phyloP scores from a whole-genome alignment of 2,797 vertebrate genomes.

The Pseudotriccus pelzelni region DNA sequence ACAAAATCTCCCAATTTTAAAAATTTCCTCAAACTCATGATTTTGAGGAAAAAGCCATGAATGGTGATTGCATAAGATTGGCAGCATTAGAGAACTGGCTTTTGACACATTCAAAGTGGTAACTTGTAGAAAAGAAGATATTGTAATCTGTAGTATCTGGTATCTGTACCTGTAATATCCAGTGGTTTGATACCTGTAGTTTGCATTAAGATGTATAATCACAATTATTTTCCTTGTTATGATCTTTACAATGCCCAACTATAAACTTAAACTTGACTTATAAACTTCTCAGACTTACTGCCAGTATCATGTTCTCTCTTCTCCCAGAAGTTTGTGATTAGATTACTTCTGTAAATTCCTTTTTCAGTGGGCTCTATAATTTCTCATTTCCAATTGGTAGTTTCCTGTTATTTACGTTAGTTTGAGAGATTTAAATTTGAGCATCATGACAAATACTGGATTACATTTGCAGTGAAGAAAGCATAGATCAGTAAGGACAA shows the following conservation, averaged over 20 bases:
- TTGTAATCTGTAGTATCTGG: neutral
- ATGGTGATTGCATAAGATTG: neutral
- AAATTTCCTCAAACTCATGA: neutral
- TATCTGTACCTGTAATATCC: neutral
- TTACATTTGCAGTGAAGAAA: neutral
- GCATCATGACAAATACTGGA: rapidly evolving
- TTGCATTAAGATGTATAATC: neutral
- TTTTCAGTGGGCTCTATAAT: neutral
- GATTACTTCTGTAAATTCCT: neutral
- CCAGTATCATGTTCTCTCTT: neutral
- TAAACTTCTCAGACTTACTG: neutral
- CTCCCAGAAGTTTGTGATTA: neutral
- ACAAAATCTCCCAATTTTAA: neutral
- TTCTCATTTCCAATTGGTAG: neutral
- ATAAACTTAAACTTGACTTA: neutral
- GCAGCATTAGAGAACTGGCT: neutral
- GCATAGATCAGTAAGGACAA: neutral
- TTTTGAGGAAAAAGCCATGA: neutral
- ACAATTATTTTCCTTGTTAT: neutral
- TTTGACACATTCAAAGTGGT: neutral
- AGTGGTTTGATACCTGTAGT: neutral
- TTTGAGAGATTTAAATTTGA: neutral
- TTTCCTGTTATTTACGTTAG: neutral
- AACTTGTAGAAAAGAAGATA: neutral
- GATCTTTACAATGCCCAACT: neutral